Evolutionary conservation across 2,797 vertebrate species (phyloP).

Genomic region (Odontamblyopus rebecca): DNA sequence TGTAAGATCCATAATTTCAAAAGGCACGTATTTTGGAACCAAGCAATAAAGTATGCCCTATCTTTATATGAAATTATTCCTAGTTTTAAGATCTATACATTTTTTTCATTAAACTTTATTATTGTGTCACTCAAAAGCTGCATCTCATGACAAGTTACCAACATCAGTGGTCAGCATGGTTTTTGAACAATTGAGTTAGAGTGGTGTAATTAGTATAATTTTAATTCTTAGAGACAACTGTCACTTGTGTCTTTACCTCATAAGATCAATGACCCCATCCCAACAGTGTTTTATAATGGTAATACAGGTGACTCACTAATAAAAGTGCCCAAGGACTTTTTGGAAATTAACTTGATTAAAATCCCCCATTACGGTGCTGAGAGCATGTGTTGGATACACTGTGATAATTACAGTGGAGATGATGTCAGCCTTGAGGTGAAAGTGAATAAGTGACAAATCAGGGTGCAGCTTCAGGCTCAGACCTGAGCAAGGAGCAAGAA

Average conservation of each 20-base stretch:
- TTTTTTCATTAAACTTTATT: not conserved
- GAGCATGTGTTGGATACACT: constrained; percentile 49
- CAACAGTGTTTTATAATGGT: constrained; percentile 22
- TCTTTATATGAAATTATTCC: constrained; percentile 16
- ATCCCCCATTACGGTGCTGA: constrained; percentile 36
- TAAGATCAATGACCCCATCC: constrained; percentile 31
- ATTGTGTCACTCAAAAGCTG: not conserved
- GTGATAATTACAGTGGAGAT: constrained; percentile 47
- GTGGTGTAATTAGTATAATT: not conserved
- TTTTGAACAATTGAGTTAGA: not conserved
- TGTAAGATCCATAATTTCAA: not conserved
- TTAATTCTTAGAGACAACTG: constrained; percentile 23
- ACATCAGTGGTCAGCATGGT: not conserved
- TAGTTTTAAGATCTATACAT: not conserved
- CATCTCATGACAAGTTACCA: not conserved
- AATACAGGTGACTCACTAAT: constrained; percentile 17
- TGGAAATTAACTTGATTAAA: constrained; percentile 56
- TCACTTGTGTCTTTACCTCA: constrained; percentile 18
- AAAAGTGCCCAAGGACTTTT: constrained; percentile 52
- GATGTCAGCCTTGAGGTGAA: constrained; percentile 45
- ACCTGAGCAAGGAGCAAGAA: constrained; percentile 21
- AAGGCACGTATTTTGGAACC: not conserved
- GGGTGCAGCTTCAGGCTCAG: constrained; percentile 17
- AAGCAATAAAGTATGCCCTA: constrained; percentile 1
- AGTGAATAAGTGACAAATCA: constrained; percentile 43